These are phyloP conservation scores for Holotrichia oblita DNA, from an alignment of 1,140 invertebrate genomes.

Conservation along the genomic window DNA sequence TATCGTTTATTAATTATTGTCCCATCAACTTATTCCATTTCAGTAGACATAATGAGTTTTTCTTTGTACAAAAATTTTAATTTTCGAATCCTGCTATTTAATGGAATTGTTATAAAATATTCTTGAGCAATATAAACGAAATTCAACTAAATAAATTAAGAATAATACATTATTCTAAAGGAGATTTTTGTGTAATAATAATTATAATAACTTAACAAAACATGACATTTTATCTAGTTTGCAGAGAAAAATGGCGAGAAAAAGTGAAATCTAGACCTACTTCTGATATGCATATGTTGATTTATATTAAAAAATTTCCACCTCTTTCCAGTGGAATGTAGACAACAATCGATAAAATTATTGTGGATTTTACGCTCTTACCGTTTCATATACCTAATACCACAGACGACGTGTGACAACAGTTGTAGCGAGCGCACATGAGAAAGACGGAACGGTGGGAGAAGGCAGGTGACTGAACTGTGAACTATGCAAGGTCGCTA, in stretches of 20 bases:
- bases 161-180: too few species aligned
- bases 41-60: too few species aligned
- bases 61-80: too few species aligned
- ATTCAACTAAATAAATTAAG: too few species aligned
- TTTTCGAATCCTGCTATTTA: too few species aligned
- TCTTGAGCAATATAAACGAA: too few species aligned
- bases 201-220: neutral
- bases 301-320: conserved; percentile 8
- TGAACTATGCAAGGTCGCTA: conserved; percentile 36
- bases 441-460: conserved; percentile 9
- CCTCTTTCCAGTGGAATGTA: conserved; percentile 13
- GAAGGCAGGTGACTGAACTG: conserved; percentile 35
- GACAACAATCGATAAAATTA: conserved; percentile 18
- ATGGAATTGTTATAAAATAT: too few species aligned
- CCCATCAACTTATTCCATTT: too few species aligned
- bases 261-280: conserved; percentile 1
- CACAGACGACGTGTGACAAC: conserved; percentile 20
- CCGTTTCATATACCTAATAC: conserved; percentile 25
- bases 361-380: conserved; percentile 32
- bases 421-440: neutral
- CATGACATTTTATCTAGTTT: neutral
- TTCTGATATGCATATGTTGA: neutral
- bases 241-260: neutral
- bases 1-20: too few species aligned
- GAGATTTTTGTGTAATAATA: too few species aligned